These are phyloP conservation scores for Melanerpes formicivorus DNA, from an alignment of 2,113 vertebrate species.

Conservation along the genomic window DNA sequence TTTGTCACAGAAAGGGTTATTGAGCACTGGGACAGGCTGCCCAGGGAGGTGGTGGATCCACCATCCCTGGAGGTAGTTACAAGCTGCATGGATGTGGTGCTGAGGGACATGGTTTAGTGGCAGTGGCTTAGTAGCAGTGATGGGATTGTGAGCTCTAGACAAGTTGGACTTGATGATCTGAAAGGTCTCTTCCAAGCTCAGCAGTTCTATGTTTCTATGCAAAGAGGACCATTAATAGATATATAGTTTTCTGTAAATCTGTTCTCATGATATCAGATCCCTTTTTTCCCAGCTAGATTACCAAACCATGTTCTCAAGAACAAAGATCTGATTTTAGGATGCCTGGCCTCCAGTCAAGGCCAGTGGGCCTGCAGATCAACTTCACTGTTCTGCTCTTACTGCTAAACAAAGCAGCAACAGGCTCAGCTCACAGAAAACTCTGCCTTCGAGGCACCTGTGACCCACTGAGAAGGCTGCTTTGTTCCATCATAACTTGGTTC, in stretches of 20 bases:
- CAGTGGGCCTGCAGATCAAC: background rate
- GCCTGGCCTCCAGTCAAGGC: background rate
- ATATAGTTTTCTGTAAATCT: background rate
- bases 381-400: fast-evolving
- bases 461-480: background rate
- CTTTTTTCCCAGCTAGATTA: background rate
- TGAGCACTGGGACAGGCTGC: too few relatives aligned
- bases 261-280: background rate
- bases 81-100: too few relatives aligned
- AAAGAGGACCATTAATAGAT: background rate
- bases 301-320: background rate
- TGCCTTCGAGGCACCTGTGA: background rate
- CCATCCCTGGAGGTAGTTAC: too few relatives aligned
- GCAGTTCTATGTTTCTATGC: too few relatives aligned
- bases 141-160: too few relatives aligned
- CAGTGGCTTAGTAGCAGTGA: too few relatives aligned
- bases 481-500: background rate
- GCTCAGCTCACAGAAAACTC: background rate
- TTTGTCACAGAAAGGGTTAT: too few relatives aligned
- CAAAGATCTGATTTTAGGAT: background rate
- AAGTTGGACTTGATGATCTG: too few relatives aligned
- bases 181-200: too few relatives aligned
- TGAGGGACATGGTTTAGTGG: too few relatives aligned
- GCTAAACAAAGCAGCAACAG: background rate
- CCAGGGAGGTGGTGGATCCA: too few relatives aligned